Base-by-base conservation (phyloP, 2,797 vertebrate genomes). In the Microctenopoma stevenorrisi region DNA sequence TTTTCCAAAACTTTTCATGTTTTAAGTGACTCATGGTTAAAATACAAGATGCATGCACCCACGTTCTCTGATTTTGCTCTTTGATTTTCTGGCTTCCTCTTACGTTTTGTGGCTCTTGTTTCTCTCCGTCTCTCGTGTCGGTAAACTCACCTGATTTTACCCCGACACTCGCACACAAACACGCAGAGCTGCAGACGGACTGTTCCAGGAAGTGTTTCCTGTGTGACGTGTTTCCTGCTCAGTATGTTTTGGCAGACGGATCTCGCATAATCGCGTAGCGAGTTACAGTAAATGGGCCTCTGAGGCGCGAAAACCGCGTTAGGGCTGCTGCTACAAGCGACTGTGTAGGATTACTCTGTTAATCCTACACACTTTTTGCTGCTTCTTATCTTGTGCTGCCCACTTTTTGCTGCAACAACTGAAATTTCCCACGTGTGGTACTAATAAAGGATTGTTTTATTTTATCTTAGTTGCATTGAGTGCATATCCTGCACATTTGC, bases 151-250 rank as follows among this genome's bases (percentile, higher is more conserved):
- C 57, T 75, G 25, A 71, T 28, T 52, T 67, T 8, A 55, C 18
- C 43, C 66, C 35, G 1, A 26, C 66, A 55, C 53, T 49, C 15
- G 42, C 46, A 35, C 65, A 52, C 38, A 68, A 7, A 44, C 16
- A 5, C 26, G 44, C 63, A 46, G 43, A 35, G 16, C 52, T 9
- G 5, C 73, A 71, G 47, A 67, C 74, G 52, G 12, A 55, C 55
- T 65, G 72, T 82, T 82, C 74, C 86, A 90, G 89, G 89, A 91
- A 89, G 81, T 49, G 55, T 57, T 89, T 92, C 89, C 91, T 91
- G 86, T 68, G 30, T 83, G 84, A 89, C 77, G 66, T 55, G 55
- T 55, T 9, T 90, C 88, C 79, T 67, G 73, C 57, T 52, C 25
- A 1, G 53, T 72, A 74, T 18, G 18, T 18, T 74, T 85, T 81